Base-by-base conservation (phyloP, 2,888 invertebrate species). In the Urechis unicinctus region DNA sequence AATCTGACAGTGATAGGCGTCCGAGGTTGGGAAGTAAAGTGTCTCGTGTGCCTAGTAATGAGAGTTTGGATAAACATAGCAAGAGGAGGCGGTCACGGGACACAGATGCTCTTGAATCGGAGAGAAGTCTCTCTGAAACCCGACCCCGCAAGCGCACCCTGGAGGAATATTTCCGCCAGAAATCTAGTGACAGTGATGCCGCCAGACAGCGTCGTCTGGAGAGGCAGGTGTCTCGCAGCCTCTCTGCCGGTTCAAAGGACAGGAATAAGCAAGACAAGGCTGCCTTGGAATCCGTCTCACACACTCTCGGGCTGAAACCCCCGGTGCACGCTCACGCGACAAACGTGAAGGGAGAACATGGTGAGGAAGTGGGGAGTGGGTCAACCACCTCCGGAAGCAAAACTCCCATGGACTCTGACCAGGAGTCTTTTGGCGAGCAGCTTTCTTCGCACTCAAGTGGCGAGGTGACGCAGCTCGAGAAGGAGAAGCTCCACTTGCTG, bases 401-500 rank as follows among this genome's bases (percentile, higher is more conserved):
- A 36, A 52, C 55, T 17, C 25, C 43, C 1, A 51, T 31, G 4
- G 52, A 58, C 30, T 45, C 50, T 21, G 56, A 59, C 44, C 46
- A 45, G 25, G 55, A 58, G 22, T 48, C 47, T 9, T 24, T 28
- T n/a, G 53, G 42, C 0, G 55, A 43, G 1, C 22, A 24, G 25
- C 21, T n/a, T 3, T 46, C 55, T 9, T 25, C 25, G 13, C 50
- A 54, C 3, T 48, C 54, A 21, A 52, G 54, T 41, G 57, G 54
- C 29, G 57, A 59, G 9, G 53, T 59, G 21, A 13, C n/a, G n/a
- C 46, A 25, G 21, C 49, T 61, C 30, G 60, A 76, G 55, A 70
- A 70, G 53, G 69, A 75, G 59, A 75, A 75, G 61, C 67, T 69
- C 36, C 66, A 71, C 29, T 61, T 79, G 29, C 61, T 77, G 26